Evolutionary conservation across 2,888 invertebrate species (phyloP), one percentile per base, ranked within the genome.

Genomic region (Leptinotarsa peninsularis): DNA sequence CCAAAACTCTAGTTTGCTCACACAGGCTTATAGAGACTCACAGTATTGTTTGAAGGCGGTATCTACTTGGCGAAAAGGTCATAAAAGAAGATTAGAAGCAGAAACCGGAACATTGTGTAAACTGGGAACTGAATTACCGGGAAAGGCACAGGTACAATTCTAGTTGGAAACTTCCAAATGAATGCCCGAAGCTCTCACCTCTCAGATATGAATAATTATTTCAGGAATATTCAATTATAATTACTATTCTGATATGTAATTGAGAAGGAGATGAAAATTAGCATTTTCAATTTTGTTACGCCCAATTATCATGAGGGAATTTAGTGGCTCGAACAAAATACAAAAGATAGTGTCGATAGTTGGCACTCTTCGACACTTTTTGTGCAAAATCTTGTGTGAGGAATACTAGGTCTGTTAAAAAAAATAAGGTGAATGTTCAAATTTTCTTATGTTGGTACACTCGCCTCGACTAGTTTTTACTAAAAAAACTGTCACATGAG

Each of bases 131-230:
- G n/a, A 63, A 18, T 63, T 43, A 43, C 63, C 43, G 18, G 63
- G 23, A 14, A 58, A 15, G 23, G 15, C 23, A 21, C 23, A 23
- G 15, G 21, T 23, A 23, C 58, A 58, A 23, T 58, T 58, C 21
- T 14, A 33, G 43, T 63, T 10, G 63, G 27, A 63, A 27, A 43
- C 33, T 63, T 63, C 13, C n/a, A n/a, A 43, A 63, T 63, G 43
- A 17, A n/a, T 33, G 43, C 63, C n/a, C n/a, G 43, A 4, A 63
- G 63, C 33, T 63, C 13, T 10, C n/a, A 63, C 43, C n/a, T 63
- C 43, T 63, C 63, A 23, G 33, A 33, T 18, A n/a, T 33, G 63
- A 63, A 43, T 63, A 63, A 63, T 63, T 43, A 63, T 23, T 63
- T 33, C 33, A 33, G 27, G 27, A 33, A n/a, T 7, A 58, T 21